Conservation (phyloP, 2,888 invertebrate species). For the Deilephila elpenor region DNA sequence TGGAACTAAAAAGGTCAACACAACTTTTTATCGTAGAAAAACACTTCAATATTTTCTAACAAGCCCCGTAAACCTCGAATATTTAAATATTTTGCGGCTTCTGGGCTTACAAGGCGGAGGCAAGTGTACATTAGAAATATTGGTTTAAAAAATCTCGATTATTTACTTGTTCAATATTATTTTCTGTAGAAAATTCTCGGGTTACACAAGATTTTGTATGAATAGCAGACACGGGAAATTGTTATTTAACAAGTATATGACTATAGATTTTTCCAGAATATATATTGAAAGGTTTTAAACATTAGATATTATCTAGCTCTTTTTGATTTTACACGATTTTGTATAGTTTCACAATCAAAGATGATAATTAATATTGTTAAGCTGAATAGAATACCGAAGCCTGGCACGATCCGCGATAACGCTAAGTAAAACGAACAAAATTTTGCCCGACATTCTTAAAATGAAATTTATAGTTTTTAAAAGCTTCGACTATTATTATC, state of each 20-base stretch:
- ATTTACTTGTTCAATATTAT: conserved; percentile 2
- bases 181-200: not conserved
- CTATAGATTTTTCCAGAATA: not conserved
- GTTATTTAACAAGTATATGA: not conserved
- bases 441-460: too few relatives aligned
- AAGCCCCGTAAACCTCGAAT: not conserved
- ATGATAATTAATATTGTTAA: too few relatives aligned
- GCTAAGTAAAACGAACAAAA: too few relatives aligned
- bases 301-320: too few relatives aligned
- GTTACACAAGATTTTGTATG: not conserved
- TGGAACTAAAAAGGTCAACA: conserved; percentile 29
- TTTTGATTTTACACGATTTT: too few relatives aligned
- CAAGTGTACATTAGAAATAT: not conserved
- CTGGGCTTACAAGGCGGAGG: conserved; percentile 1
- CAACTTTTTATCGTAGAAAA: conserved; percentile 24
- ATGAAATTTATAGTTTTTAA: too few relatives aligned
- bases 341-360: too few relatives aligned
- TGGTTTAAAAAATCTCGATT: not conserved
- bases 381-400: too few relatives aligned
- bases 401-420: too few relatives aligned
- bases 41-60: conserved; percentile 20
- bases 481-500: too few relatives aligned
- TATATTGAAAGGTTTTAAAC: too few relatives aligned
- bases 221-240: not conserved
- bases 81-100: conserved; percentile 15